Evolutionary conservation across 2,888 invertebrate genomes (phyloP).

Genomic region (Melanophora roralis): DNA sequence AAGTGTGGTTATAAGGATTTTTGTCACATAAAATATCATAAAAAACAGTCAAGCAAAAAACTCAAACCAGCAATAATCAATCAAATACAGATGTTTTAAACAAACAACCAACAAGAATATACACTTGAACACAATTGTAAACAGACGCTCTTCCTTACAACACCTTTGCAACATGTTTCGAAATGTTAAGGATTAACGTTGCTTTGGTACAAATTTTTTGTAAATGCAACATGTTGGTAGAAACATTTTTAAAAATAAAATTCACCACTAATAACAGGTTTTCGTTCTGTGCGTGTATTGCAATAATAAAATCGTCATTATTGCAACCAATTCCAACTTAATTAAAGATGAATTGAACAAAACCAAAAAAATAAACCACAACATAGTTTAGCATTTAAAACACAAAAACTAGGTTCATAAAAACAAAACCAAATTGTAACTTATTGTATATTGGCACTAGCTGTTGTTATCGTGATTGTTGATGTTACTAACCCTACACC

Average conservation of each 20-base stretch:
- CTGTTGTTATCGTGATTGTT: conserved; percentile 12
- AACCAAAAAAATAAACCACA: conserved; percentile 61
- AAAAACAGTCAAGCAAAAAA: neutral
- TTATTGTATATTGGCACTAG: conserved; percentile 55
- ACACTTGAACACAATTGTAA: neutral
- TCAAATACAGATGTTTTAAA: conserved; percentile 56
- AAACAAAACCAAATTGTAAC: conserved; percentile 40
- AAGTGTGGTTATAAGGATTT: neutral
- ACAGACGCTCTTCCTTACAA: neutral
- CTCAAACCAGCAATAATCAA: conserved; percentile 46
- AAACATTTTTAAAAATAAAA: conserved; percentile 12
- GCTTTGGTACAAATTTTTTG: neutral
- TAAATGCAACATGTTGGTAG: conserved; percentile 28
- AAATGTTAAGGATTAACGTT: conserved; percentile 29
- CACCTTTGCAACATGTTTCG: too few species aligned
- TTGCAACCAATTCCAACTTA: conserved; percentile 54
- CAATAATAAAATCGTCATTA: conserved; percentile 34
- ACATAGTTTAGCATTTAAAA: conserved; percentile 59
- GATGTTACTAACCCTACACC: neutral
- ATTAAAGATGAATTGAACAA: conserved; percentile 57
- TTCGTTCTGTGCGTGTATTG: neutral
- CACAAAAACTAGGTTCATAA: conserved; percentile 50
- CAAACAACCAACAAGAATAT: neutral
- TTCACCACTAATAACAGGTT: conserved; percentile 11
- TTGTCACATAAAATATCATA: too few species aligned